Percentiles rank a stretch among this genome's conserved stretches.
These are phyloP conservation scores for Alentia gelatinosa DNA, from an alignment of 2,888 invertebrate genomes.

Conservation along the genomic window DNA sequence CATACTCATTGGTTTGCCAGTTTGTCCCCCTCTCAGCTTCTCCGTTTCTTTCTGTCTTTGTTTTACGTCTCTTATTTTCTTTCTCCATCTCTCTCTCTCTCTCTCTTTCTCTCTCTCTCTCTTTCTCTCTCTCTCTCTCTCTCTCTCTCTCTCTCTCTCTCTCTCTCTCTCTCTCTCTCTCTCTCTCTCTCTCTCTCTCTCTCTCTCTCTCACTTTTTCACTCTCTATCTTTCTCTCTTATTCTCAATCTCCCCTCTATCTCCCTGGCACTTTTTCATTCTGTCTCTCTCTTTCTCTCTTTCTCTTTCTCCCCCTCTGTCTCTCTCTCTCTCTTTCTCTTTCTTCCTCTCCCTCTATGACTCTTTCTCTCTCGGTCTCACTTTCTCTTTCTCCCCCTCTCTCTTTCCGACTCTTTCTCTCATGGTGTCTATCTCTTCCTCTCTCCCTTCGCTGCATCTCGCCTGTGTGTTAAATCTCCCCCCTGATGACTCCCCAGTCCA, in stretches of 20 bases:
- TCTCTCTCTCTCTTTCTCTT: neutral
- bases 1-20: too few relatives aligned
- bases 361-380: neutral
- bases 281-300: neutral
- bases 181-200: too few relatives aligned
- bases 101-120: neutral
- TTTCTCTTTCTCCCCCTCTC: constrained; percentile 4
- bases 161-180: too few relatives aligned
- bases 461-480: too few relatives aligned
- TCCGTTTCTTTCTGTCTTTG: too few relatives aligned
- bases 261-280: too few relatives aligned
- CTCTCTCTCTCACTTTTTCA: too few relatives aligned
- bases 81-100: neutral
- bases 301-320: neutral
- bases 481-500: too few relatives aligned
- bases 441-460: neutral
- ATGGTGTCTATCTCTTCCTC: neutral
- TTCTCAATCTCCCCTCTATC: too few relatives aligned
- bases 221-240: too few relatives aligned
- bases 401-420: neutral
- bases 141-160: too few relatives aligned
- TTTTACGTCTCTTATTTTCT: neutral
- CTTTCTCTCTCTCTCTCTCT: constrained; percentile 13
- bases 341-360: neutral
- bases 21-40: too few relatives aligned